phyloP scores from a whole-genome alignment of 2,888 invertebrate genomes.

The Cryptus armator region DNA sequence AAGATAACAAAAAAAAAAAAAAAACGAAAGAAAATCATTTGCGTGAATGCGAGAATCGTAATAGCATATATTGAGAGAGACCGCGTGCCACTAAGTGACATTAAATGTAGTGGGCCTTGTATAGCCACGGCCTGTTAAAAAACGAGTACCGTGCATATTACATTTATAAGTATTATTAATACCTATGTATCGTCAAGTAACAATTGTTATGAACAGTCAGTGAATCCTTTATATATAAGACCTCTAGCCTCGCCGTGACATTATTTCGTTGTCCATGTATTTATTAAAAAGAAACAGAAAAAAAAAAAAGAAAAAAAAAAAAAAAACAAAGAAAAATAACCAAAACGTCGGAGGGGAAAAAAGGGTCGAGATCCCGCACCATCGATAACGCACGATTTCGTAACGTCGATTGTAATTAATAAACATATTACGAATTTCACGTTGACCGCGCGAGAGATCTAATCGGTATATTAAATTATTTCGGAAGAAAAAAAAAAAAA shows the following conservation, averaged over 20 bases:
- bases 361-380: conserved; percentile 39
- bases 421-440: conserved; percentile 42
- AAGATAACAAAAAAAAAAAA: conserved; percentile 17
- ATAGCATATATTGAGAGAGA: conserved; percentile 73
- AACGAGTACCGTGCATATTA: conserved; percentile 74
- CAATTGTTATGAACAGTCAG: conserved; percentile 78
- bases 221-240: conserved; percentile 78
- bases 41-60: conserved; percentile 69
- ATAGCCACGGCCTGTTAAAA: conserved; percentile 85
- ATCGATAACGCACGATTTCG: conserved; percentile 21
- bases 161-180: conserved; percentile 78
- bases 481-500: conserved; percentile 17
- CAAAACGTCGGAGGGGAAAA: conserved; percentile 5
- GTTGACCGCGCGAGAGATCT: conserved; percentile 33
- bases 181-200: conserved; percentile 79
- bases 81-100: conserved; percentile 83
- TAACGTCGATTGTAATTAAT: conserved; percentile 13
- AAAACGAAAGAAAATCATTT: conserved; percentile 63
- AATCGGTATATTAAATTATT: conserved; percentile 45
- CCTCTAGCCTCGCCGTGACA: conserved; percentile 70
- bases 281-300: conserved; percentile 48
- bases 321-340: conserved; percentile 7
- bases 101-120: conserved; percentile 83
- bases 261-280: conserved; percentile 65
- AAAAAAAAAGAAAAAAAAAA: background rate